Evolutionary conservation across 2,888 invertebrate genomes (phyloP).

Genomic region (Zhuqinia jingwanae): DNA sequence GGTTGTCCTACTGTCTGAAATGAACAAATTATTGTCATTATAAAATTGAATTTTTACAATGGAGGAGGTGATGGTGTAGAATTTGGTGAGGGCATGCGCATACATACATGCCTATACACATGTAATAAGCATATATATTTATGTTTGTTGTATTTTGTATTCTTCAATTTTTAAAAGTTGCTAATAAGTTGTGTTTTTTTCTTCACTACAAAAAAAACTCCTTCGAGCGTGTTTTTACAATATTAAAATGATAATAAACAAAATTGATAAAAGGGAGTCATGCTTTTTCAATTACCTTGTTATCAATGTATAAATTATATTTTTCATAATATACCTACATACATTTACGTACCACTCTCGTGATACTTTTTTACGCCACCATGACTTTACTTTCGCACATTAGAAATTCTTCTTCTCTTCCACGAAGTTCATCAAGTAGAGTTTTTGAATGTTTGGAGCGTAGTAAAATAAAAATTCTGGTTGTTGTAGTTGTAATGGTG

Average conservation of each 20-base stretch:
- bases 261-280: slow-evolving; percentile 46
- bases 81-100: not conserved
- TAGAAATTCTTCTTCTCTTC: slow-evolving; percentile 15
- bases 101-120: not conserved
- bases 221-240: slow-evolving; percentile 11
- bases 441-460: too few species aligned
- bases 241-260: slow-evolving; percentile 36
- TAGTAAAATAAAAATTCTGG: not conserved
- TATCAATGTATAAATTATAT: slow-evolving; percentile 48
- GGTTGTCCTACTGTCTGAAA: slow-evolving; percentile 9
- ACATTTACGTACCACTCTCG: not conserved
- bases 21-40: slow-evolving; percentile 52
- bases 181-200: not conserved
- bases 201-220: not conserved
- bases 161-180: not conserved
- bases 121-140: not conserved
- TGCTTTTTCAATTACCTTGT: slow-evolving; percentile 63
- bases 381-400: slow-evolving; percentile 24
- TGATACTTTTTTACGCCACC: not conserved
- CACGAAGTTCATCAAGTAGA: not conserved
- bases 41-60: slow-evolving; percentile 37
- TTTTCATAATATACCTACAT: not conserved
- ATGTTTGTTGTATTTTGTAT: too few species aligned
- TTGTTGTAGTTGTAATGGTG: not conserved
- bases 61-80: not conserved